Evolutionary conservation across 1,140 invertebrate species (phyloP).

Genomic region (Trachelipus rathkii): DNA sequence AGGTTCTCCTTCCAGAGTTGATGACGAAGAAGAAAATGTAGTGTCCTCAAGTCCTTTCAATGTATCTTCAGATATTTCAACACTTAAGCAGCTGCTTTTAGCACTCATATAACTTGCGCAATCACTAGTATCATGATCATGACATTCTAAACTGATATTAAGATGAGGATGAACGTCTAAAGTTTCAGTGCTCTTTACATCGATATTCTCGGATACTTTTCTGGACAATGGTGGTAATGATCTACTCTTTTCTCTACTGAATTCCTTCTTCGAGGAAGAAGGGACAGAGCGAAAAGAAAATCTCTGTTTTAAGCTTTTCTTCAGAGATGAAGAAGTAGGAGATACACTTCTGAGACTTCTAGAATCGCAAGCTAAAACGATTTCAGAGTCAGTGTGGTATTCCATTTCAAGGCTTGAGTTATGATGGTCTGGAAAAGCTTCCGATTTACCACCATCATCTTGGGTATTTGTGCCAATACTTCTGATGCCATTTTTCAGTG

Average conservation of each 20-base stretch:
- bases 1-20: neutral
- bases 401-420: neutral
- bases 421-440: neutral
- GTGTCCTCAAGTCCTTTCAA: neutral
- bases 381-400: constrained; percentile 5
- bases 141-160: neutral
- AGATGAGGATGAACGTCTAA: neutral
- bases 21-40: neutral
- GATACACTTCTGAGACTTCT: neutral
- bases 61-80: neutral
- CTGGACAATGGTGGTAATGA: neutral
- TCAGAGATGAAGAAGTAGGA: neutral
- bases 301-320: neutral
- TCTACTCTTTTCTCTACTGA: neutral
- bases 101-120: neutral
- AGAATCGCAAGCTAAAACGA: neutral
- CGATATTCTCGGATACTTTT: neutral
- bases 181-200: neutral
- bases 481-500: neutral
- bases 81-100: neutral
- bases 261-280: constrained; percentile 1
- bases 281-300: neutral
- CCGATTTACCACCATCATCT: neutral
- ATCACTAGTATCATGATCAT: neutral
- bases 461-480: neutral